Conservation (phyloP, 2,888 invertebrate species). For the Asteroscopus sphinx region DNA sequence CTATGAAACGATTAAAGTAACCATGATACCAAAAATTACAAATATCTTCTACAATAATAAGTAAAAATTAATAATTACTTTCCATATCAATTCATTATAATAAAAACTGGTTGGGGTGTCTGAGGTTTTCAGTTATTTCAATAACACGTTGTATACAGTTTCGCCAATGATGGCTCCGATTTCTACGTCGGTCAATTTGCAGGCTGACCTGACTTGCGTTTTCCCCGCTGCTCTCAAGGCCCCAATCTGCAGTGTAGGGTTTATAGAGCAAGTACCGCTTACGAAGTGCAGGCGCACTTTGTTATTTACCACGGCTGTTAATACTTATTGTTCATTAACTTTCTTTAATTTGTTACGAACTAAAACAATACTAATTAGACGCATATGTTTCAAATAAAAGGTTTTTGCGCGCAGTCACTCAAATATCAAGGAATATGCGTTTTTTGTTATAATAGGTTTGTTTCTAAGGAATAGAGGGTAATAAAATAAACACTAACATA, state of each 20-base stretch:
- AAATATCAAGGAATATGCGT: constrained; percentile 26
- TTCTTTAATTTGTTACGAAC: constrained; percentile 65
- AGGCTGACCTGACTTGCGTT: no score
- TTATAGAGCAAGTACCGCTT: constrained; percentile 29
- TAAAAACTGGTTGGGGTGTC: no score
- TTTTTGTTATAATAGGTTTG: constrained; percentile 18
- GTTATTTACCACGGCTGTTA: constrained; percentile 69
- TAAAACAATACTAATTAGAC: constrained; percentile 61
- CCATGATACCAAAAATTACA: no score
- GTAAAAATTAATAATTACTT: no score
- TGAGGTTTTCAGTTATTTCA: no score
- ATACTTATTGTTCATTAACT: constrained; percentile 60
- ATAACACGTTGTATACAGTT: no score
- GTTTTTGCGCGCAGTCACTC: constrained; percentile 23
- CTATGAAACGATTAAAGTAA: no score
- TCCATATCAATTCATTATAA: no score
- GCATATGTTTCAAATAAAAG: constrained; percentile 43
- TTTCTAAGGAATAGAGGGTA: constrained; percentile 19
- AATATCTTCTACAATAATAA: no score
- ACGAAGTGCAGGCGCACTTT: constrained; percentile 38
- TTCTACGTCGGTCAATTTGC: no score
- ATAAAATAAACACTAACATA: not conserved
- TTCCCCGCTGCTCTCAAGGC: constrained; percentile 29
- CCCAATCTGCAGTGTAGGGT: constrained; percentile 11
- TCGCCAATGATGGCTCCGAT: no score